Base-by-base conservation (phyloP, 2,888 invertebrate species). In the Ophion ellenae region DNA sequence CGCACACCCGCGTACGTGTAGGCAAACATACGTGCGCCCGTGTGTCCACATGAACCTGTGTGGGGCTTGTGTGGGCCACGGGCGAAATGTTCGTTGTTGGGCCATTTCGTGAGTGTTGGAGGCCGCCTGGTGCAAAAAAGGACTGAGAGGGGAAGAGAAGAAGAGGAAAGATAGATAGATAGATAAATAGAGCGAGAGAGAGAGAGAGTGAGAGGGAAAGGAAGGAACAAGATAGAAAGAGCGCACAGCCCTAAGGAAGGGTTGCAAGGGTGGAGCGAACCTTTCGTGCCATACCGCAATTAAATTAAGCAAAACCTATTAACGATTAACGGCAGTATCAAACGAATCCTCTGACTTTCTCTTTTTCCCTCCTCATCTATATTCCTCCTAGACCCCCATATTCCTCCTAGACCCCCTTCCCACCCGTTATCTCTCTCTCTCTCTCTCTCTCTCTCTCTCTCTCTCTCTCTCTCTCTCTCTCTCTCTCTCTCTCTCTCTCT, bases 251-350 rank as follows among this genome's bases (percentile, higher is more conserved):
- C 83, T 75, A 85, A 83, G 45, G 2, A 45, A 11, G 80, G 84
- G 9, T 45, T 45, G 45, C 11, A 9, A 45, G 45, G 45, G 45
- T 45, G 45, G 45, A 45, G 45, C 9, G 45, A 45, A 45, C 45
- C 45, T 88, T 89, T 89, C 88, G 90, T 89, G 89, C 82, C 81
- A 74, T 40, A 80, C 78, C 83, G 87, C 90, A 89, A 91, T 91
- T 88, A 89, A 91, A 91, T 91, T 89, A 90, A 88, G 83, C 85
- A 84, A 81, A 86, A 88, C 76, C 88, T 88, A 90, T 90, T 90
- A 90, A 89, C 89, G 87, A 87, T 85, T 89, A 89, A 91, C 89
- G 87, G 88, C 86, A 81, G 87, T 83, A 84, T 86, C 88, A 89
- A 87, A 83, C 86, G 88, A 87, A 91, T 81, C 69, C 32, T 32